These are phyloP conservation scores for Phragmatobia fuliginosa DNA, from an alignment of 2,888 invertebrate species.

Conservation along the genomic window DNA sequence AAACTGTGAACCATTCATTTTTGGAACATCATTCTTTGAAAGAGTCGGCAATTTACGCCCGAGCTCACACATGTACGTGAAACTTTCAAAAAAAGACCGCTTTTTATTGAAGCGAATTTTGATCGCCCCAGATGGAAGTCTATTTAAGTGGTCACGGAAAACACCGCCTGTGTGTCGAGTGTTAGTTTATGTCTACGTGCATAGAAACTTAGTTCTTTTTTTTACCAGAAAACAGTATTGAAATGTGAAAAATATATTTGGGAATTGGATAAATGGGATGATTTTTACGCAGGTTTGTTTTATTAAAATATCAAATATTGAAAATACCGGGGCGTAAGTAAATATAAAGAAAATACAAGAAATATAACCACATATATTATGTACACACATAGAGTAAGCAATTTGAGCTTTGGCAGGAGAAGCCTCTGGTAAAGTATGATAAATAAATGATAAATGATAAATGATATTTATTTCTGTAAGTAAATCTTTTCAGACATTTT, in stretches of 20 bases:
- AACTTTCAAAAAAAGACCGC: not conserved
- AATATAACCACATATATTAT: no score
- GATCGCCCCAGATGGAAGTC: not conserved
- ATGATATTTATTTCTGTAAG: no score
- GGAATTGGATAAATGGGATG: not conserved
- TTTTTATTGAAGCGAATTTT: not conserved
- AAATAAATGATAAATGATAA: no score
- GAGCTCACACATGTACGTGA: not conserved
- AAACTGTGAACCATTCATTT: not conserved
- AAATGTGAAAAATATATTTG: not conserved
- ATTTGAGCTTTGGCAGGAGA: no score
- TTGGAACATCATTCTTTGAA: not conserved
- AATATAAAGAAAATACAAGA: no score
- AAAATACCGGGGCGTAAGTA: no score
- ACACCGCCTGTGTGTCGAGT: not conserved
- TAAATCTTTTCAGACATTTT: no score
- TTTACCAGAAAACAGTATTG: not conserved
- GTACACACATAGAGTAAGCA: no score
- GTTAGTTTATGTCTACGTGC: not conserved
- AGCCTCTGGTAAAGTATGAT: no score
- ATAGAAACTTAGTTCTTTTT: not conserved
- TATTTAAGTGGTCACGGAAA: slow-evolving; percentile 1
- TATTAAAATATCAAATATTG: no score
- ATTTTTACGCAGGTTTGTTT: not conserved
- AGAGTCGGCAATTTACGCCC: not conserved